Evolutionary conservation across 2,888 invertebrate genomes (phyloP), one percentile per base, ranked within the genome.

Genomic region (Aproaerema taeniolella): DNA sequence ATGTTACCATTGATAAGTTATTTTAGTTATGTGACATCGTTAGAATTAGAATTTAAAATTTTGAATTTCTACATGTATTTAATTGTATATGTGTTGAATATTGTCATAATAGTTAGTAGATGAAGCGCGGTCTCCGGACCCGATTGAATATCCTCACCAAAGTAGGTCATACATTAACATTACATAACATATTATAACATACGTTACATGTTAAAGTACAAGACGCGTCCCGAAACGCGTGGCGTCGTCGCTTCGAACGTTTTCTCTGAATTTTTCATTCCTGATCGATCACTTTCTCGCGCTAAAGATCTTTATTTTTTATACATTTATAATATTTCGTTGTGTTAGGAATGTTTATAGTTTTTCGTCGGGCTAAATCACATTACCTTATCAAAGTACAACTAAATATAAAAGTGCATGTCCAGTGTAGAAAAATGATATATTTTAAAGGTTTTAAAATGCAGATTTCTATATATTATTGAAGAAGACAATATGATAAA

Each of bases 251-350:
- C 28, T 28, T 9, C 6, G 4, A 3, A n/a, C n/a, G 28, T 3
- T n/a, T 9, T 36, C 20, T 13, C 61, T 62, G 66, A 70, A 54
- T 64, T 67, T 26, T 70, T 77, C 82, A 83, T 85, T 83, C 83
- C 82, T 80, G 49, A 28, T 15, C 26, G 28, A 61, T 69, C 70
- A n/a, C n/a, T 76, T 65, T 76, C 75, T 72, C 75, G 66, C n/a
- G 67, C n/a, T 67, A 61, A 76, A 82, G 79, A 86, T 83, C 81
- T 86, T 86, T 86, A 83, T 83, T 86, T 83, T 86, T 81, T 83
- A 81, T 77, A 81, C 73, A 67, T 81, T 83, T 81, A 58, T 67
- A 60, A 60, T 53, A 58, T 60, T 61, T 52, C 52, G 53, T 63
- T 65, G 63, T 53, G 55, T 65, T 73, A 67, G 64, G 58, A 62